Percentiles rank a stretch among this genome's conserved stretches.
Conservation (phyloP, 2,113 vertebrate genomes). For the Eupsittula cactorum region DNA sequence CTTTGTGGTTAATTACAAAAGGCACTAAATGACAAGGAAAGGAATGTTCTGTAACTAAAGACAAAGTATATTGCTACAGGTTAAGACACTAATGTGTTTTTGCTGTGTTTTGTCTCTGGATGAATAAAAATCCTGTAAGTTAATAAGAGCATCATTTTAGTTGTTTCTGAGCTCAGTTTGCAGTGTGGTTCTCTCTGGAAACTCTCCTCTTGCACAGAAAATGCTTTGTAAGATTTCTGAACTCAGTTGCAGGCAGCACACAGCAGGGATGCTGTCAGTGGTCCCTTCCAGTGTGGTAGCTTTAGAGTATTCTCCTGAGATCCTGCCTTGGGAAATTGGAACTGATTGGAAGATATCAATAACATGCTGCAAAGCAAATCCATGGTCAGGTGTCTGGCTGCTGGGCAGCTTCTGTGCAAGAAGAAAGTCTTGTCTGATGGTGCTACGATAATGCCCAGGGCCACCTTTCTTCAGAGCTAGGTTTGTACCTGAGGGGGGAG, state of each 20-base stretch:
- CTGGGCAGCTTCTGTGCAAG: neutral
- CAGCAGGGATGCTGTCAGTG: neutral
- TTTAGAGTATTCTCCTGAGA: neutral
- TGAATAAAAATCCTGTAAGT: neutral
- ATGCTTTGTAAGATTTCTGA: neutral
- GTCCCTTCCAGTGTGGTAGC: neutral
- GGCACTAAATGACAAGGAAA: neutral
- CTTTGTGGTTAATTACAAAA: neutral
- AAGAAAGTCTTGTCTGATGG: neutral
- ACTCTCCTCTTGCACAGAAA: neutral
- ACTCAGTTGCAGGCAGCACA: neutral
- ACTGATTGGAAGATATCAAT: neutral
- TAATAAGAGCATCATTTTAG: neutral
- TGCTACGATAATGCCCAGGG: fast-evolving
- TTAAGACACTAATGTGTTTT: neutral
- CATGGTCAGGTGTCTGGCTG: neutral
- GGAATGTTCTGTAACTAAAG: neutral
- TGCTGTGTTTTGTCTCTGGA: neutral
- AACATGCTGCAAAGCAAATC: neutral
- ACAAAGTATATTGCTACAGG: neutral
- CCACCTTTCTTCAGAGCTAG: neutral
- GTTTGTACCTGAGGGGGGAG: neutral
- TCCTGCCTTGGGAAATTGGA: neutral
- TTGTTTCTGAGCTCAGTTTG: neutral
- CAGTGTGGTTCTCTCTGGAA: neutral